Evolutionary conservation across 2,888 invertebrate genomes (phyloP).

Genomic region (Ophraella communa): DNA sequence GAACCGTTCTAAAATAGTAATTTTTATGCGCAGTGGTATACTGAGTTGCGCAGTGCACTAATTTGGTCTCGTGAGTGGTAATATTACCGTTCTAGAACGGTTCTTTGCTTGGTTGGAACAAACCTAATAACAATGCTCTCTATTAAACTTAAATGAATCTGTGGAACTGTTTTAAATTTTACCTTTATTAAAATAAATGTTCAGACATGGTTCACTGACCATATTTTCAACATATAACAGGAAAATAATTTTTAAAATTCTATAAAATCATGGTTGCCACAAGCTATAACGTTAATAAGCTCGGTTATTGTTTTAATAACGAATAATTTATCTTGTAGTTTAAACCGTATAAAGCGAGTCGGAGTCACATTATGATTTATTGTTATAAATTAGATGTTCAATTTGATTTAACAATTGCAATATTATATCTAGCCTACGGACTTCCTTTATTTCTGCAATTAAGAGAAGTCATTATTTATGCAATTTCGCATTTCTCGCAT

Average conservation of each 20-base stretch:
- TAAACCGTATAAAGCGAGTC: neutral
- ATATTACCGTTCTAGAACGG: too few species aligned
- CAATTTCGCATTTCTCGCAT: too few species aligned
- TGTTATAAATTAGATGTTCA: slow-evolving; percentile 28
- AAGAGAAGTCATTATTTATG: neutral
- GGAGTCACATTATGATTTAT: slow-evolving; percentile 29
- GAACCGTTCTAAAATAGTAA: too few species aligned
- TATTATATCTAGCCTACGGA: slow-evolving; percentile 21
- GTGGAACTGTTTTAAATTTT: neutral
- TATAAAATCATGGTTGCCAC: slow-evolving; percentile 25
- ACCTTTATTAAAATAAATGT: neutral
- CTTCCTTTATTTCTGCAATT: slow-evolving; percentile 16
- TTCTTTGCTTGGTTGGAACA: too few species aligned
- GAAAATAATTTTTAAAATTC: slow-evolving; percentile 13
- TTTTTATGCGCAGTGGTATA: too few species aligned
- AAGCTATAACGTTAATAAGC: slow-evolving; percentile 29
- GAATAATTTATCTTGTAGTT: neutral
- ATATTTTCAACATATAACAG: slow-evolving; percentile 21
- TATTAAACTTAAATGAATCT: neutral
- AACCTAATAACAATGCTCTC: neutral
- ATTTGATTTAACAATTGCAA: slow-evolving; percentile 26
- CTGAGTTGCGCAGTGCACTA: too few species aligned
- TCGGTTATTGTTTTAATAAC: slow-evolving; percentile 32
- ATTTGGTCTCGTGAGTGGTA: too few species aligned
- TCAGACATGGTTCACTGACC: slow-evolving; percentile 13